Conservation (phyloP, 2,113 vertebrate genomes). For the Brachypteracias leptosomus region DNA sequence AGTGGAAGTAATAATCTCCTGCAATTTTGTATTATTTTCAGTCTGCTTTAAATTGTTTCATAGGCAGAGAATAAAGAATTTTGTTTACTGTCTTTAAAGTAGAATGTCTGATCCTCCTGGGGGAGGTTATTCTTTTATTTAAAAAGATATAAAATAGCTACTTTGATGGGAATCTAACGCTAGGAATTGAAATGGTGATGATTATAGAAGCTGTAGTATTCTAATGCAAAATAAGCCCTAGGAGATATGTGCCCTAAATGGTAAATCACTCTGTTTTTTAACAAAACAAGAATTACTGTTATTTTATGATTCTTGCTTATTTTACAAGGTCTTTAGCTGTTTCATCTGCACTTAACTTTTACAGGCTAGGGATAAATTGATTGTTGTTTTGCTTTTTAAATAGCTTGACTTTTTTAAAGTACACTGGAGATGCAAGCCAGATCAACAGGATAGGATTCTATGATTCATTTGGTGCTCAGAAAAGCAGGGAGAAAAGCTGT, state of each 20-base stretch:
- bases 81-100: constrained; percentile 46
- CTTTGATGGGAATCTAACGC: constrained; percentile 14
- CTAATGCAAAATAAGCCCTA: constrained; percentile 53
- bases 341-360: constrained; percentile 49
- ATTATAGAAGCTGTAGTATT: constrained; percentile 35
- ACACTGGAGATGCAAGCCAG: not conserved
- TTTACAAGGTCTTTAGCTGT: constrained; percentile 52
- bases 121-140: constrained; percentile 62
- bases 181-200: constrained; percentile 40
- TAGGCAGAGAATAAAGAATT: constrained; percentile 40
- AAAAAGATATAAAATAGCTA: constrained; percentile 41
- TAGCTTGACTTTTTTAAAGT: not conserved
- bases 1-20: constrained; percentile 35
- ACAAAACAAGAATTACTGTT: constrained; percentile 55
- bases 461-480: not conserved
- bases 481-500: not conserved
- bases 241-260: constrained; percentile 51
- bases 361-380: constrained; percentile 28
- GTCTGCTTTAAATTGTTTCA: constrained; percentile 20
- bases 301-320: constrained; percentile 49
- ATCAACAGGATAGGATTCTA: not conserved
- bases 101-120: constrained; percentile 38
- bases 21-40: constrained; percentile 50
- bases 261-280: constrained; percentile 26
- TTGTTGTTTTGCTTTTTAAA: constrained; percentile 33